Base-by-base conservation (phyloP, 2,797 vertebrate genomes). In the Erpetoichthys calabaricus region DNA sequence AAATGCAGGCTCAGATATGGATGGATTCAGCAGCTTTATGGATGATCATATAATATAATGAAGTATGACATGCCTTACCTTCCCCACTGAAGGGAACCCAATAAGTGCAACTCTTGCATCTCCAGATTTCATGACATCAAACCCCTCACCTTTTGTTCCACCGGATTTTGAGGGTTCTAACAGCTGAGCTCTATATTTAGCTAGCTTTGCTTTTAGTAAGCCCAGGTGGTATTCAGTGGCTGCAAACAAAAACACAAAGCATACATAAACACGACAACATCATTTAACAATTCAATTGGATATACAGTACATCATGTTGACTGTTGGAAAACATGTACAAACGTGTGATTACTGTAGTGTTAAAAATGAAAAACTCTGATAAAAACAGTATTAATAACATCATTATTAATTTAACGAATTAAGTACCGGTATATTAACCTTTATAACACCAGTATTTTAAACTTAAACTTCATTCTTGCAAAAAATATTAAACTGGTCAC, bases 61-160 rank as follows among this genome's bases (percentile, higher is more conserved):
- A 25, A 25, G 25, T 25, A 25, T 25, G 25, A 61, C 25, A 6
- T 58, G 66, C 89, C 91, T 71, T 85, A 98, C 96, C 92, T 98
- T 98, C 75, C 96, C 96, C 77, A 98, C 95, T 7, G 96, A 99
- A 44, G 96, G 96, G 62, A 99, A 99, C 49, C 96, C 96, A 0
- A 99, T 95, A 8, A 99, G 86, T 0, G 95, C 96, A 64, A 99
- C 96, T 0, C 95, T 84, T 49, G 96, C 96, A 58, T 98, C 96
- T 44, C 96, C 96, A 2, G 96, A 99, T 80, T 99, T 99, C 96
- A 99, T 99, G 44, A 99, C 96, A 87, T 99, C 95, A 1, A 99
- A 99, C 65, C 96, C 96, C 64, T 99, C 96, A 5, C 96, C 96
- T 81, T 99, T 99, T 3, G 81, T 86, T 0, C 91, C 88, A 0